Evolutionary conservation across 2,888 invertebrate genomes (phyloP), one percentile per base, ranked within the genome.

Genomic region (Acleris cristana): DNA sequence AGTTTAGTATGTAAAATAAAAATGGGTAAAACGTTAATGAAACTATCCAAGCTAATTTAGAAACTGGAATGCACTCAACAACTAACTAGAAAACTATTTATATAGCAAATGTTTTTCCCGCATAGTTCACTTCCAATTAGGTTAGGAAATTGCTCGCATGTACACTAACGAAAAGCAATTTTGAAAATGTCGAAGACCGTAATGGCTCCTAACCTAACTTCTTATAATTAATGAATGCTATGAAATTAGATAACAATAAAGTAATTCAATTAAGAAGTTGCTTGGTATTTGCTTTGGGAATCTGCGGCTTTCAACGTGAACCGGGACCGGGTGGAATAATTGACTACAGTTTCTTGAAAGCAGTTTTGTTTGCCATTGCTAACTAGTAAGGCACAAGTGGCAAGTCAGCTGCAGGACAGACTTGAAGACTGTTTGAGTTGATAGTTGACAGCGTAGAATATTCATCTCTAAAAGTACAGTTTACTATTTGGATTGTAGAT

Each of bases 121-220:
- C 81, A 78, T 81, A 85, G 83, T 86, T 86, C 78, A 83, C 86
- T 85, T 84, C 77, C 83, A 87, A 87, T 88, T 87, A 86, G 81
- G 40, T 40, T 14, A 40, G 40, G 40, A 4, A 14, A 14, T 87
- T 78, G 80, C 73, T 78, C 79, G 76, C 78, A 79, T 86, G 85
- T 87, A 82, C 7, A n/a, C 86, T 79, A 78, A 79, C 78, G 75
- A 72, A 75, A 75, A 74, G 78, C 78, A 79, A 85, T 86, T 86
- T 85, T 76, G 76, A 74, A 77, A 81, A 81, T 80, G 80, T 80
- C 79, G 80, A 79, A 81, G 81, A 76, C 74, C 76, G 72, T 76
- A 78, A 82, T 76, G 72, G 74, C 71, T 53, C 74, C 62, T 65
- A 86, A 87, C 75, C 63, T 64, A 86, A 87, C 79, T 84, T 80